Base-by-base conservation (phyloP, 2,797 vertebrate species). In the Myotis pilosus region DNA sequence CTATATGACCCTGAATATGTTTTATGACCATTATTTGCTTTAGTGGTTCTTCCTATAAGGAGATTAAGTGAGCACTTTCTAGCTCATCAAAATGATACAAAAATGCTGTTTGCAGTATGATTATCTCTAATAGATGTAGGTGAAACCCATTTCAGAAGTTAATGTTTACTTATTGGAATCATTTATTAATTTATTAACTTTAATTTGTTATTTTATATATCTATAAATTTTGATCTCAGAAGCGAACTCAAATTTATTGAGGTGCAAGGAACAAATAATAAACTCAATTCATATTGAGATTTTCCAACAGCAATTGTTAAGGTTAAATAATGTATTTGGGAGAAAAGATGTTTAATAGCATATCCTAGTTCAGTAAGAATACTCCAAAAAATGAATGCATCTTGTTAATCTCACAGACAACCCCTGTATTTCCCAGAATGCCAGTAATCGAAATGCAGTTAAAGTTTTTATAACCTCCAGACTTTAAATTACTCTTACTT, bases 1-100 rank as follows among this genome's bases (percentile, higher is more conserved):
- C 75, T 93, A 3, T 11, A 8, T 91, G 33, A 15, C 44, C n/a
- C 60, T 69, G 51, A 38, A 17, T 81, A 38, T 91, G 55, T 86
- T 95, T 94, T 90, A 38, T 86, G 84, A 87, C 33, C 57, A 55
- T 16, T 94, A 6, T 92, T 94, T 91, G 41, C 80, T 87, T 74
- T 89, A 44, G 38, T 79, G 28, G 3, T n/a, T 93, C 49, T 85
- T 91, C 38, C 72, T 93, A 87, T 55, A 60, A 87, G 85, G 41
- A 75, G 53, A 68, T 51, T 17, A 87, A 79, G 19, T 91, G 19
- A 79, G n/a, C 87, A 66, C 60, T 83, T 81, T 81, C 57, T 86
- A 16, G 89, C n/a, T 94, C 44, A 64, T 82, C 64, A n/a, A 68
- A 55, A 53, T 47, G 51, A 8, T 41, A 53, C 25, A 89, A n/a